These are phyloP conservation scores for Lepus americanus DNA, from an alignment of 2,113 vertebrate genomes.

Conservation along the genomic window DNA sequence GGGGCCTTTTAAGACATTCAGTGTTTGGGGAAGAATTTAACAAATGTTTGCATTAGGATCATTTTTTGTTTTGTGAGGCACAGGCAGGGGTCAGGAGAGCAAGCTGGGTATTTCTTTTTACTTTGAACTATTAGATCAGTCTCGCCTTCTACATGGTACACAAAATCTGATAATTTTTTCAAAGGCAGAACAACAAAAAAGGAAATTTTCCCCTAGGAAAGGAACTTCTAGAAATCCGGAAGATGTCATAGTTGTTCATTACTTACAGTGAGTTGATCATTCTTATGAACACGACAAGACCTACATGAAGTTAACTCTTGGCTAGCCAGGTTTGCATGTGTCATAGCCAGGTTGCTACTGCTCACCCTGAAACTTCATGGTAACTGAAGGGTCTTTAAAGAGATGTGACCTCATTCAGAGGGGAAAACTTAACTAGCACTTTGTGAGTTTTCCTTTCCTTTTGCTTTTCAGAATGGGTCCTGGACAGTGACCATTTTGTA, in stretches of 20 bases:
- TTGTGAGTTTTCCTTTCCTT: neutral
- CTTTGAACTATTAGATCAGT: neutral
- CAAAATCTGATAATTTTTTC: constrained; percentile 22
- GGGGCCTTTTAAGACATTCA: neutral
- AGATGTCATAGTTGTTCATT: neutral
- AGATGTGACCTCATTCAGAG: neutral
- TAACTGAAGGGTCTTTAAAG: neutral
- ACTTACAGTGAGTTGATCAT: neutral
- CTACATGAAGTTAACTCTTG: neutral
- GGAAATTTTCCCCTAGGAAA: neutral
- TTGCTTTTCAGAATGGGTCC: neutral
- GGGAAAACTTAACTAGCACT: neutral
- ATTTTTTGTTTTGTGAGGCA: neutral
- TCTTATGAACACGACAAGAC: neutral
- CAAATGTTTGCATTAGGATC: neutral
- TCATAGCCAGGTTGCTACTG: neutral
- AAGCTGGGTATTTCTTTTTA: neutral
- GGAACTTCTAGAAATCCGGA: neutral
- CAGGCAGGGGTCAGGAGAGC: neutral
- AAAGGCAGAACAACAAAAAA: constrained; percentile 12
- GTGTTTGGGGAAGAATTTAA: neutral
- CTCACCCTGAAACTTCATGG: neutral
- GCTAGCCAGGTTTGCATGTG: too few relatives aligned
- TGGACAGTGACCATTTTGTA: neutral
- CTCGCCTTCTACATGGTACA: neutral